Base-by-base conservation (phyloP, 1,140 invertebrate genomes). In the Acyrthosiphon pisum region DNA sequence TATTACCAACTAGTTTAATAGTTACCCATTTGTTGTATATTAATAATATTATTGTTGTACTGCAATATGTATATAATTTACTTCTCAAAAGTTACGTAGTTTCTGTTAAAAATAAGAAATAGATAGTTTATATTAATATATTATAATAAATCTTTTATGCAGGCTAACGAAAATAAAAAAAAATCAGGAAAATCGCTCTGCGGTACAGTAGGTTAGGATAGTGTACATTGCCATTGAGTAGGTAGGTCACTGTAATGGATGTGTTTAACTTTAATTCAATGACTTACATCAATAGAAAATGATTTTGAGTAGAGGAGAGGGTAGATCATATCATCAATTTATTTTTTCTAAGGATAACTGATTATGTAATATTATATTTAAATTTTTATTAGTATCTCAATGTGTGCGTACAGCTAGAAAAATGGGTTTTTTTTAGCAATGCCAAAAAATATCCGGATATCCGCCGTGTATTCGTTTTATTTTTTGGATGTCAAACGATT, bases 401-500 rank as follows among this genome's bases (percentile, higher is more conserved):
- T 7, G 83, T 86, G 1, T 4, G n/a, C 26, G 11, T 30, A 46
- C n/a, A 44, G 6, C 84, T 46, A 30, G 11, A 7, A 23, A 86
- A 48, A 48, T 86, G 84, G 37, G 41, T 7, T 46, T n/a, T 81
- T 20, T 81, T 86, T 86, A 86, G 84, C 30, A 86, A 86, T 86
- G 44, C 1, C 6, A n/a, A 46, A 86, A 86, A 86, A 11, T 86
- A 86, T 86, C 84, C 84, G 84, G 84, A 86, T 86, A 86, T 86
- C 84, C 84, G 84, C 84, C 41, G 83, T 46, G 37, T 86, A 14
- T 30, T 86, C 41, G 84, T 41, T 86, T 86, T 46, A 86, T 46
- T 86, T 86, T 86, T 86, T 44, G 84, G 84, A 86, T 44, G 83
- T 44, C 83, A 84, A 84, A 84, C 37, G 41, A 44, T 84, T 26